A percentile compares a stretch with the other conserved stretches of the same genome.
Conservation (phyloP, 2,888 invertebrate genomes). For the Campopleginae sp. region DNA sequence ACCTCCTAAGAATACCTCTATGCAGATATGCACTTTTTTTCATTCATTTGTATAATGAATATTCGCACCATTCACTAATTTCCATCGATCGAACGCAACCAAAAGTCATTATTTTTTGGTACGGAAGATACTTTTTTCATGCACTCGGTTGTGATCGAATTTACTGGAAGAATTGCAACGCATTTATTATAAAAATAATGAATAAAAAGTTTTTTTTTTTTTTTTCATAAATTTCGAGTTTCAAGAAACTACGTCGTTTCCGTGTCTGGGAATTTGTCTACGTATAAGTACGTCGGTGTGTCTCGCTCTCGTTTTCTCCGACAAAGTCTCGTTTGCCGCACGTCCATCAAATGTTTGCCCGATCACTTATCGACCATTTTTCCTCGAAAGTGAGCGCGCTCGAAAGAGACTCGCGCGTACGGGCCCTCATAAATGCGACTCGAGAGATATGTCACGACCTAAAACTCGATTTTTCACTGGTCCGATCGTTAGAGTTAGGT, state of each 20-base stretch:
- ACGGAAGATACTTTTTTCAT: too few species aligned
- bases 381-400: slow-evolving; percentile 56
- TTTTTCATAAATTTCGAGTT: not conserved
- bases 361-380: slow-evolving; percentile 66
- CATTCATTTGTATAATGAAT: slow-evolving; percentile 22
- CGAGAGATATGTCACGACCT: not conserved
- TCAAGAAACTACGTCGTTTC: not conserved
- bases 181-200: too few species aligned
- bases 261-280: slow-evolving; percentile 8
- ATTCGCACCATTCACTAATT: too few species aligned
- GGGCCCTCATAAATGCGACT: slow-evolving; percentile 5
- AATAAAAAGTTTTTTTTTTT: slow-evolving; percentile 4
- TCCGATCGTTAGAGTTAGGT: not conserved
- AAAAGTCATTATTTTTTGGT: too few species aligned
- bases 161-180: too few species aligned
- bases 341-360: slow-evolving; percentile 66
- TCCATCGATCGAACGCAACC: too few species aligned
- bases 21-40: slow-evolving; percentile 33
- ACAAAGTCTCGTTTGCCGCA: slow-evolving; percentile 60
- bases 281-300: slow-evolving; percentile 1
- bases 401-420: slow-evolving; percentile 40
- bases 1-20: slow-evolving; percentile 48
- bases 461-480: not conserved
- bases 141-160: too few species aligned
- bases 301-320: slow-evolving; percentile 66